Evolutionary conservation across 1,140 invertebrate genomes (phyloP).

Genomic region (Meloidogyne floridensis): DNA sequence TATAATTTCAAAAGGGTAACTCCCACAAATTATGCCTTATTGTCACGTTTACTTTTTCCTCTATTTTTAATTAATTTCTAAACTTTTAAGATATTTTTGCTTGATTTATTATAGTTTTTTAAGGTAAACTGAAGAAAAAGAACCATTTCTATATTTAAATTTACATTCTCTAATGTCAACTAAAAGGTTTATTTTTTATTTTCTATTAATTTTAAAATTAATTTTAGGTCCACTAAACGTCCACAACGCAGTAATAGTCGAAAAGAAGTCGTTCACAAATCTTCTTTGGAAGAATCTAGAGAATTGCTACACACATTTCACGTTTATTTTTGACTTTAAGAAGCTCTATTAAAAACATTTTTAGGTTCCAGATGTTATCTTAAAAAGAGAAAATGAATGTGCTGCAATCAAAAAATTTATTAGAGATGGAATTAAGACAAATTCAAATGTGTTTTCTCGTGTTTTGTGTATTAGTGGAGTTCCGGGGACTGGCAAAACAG

Average conservation of each 20-base stretch:
- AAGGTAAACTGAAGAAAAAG: no score
- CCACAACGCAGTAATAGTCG: neutral
- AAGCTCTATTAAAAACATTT: neutral
- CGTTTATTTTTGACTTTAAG: neutral
- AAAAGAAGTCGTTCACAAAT: neutral
- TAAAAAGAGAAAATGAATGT: conserved; percentile 35
- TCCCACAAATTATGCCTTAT: no score
- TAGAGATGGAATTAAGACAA: conserved; percentile 26
- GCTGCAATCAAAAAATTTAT: conserved; percentile 36
- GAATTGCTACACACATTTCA: conserved; percentile 11
- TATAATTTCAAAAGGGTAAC: no score
- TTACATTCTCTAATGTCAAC: neutral
- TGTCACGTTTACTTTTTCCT: no score
- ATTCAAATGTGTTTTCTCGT: conserved; percentile 17
- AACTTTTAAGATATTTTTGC: no score
- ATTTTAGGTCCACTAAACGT: neutral
- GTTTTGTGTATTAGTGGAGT: conserved; percentile 90
- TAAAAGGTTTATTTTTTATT: neutral
- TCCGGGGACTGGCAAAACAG: conserved; percentile 96
- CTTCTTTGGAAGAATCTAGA: neutral
- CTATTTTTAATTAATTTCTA: no score
- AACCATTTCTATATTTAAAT: neutral
- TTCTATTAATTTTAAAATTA: neutral
- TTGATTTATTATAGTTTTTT: no score
- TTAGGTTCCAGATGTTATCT: conserved; percentile 15